These are phyloP conservation scores for Hippocampus zosterae DNA, from an alignment of 2,113 vertebrate genomes.

Conservation along the genomic window DNA sequence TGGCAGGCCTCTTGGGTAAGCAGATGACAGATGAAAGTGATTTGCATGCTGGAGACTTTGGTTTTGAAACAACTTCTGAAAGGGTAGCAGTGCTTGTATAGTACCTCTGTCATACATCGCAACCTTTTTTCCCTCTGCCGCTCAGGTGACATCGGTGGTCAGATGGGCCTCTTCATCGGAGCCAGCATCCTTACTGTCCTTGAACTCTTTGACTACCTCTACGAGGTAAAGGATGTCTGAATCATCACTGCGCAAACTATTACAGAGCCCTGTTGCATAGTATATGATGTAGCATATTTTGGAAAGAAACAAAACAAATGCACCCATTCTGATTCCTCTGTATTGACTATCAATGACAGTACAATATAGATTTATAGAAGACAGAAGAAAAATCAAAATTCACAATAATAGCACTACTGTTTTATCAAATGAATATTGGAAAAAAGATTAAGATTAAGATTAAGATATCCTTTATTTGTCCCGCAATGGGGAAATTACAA, in stretches of 20 bases:
- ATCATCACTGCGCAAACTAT: neutral
- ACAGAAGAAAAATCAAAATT: neutral
- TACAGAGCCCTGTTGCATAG: neutral
- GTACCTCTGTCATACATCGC: neutral
- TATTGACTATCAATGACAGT: neutral
- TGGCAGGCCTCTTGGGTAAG: conserved; percentile 94
- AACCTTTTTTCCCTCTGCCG: neutral
- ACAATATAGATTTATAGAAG: neutral
- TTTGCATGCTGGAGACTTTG: neutral
- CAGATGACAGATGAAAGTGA: conserved; percentile 12
- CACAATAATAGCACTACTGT: neutral
- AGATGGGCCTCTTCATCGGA: conserved; percentile 98
- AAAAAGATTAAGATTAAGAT: too few relatives aligned
- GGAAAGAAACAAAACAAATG: neutral
- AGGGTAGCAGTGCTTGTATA: neutral
- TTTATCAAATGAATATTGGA: too few relatives aligned
- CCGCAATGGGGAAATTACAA: too few relatives aligned
- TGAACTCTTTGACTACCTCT: conserved; percentile 95
- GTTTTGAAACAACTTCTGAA: neutral
- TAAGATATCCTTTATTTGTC: too few relatives aligned
- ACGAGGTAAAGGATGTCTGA: conserved; percentile 78
- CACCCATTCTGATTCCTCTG: neutral
- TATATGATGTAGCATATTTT: neutral
- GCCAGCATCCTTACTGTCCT: conserved; percentile 95
- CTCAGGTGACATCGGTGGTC: conserved; percentile 94